A percentile compares a stretch with the other conserved stretches of the same genome.
Evolutionary conservation across 2,113 vertebrate genomes (phyloP).

Genomic region (Sinocyclocheilus anshuiensis): DNA sequence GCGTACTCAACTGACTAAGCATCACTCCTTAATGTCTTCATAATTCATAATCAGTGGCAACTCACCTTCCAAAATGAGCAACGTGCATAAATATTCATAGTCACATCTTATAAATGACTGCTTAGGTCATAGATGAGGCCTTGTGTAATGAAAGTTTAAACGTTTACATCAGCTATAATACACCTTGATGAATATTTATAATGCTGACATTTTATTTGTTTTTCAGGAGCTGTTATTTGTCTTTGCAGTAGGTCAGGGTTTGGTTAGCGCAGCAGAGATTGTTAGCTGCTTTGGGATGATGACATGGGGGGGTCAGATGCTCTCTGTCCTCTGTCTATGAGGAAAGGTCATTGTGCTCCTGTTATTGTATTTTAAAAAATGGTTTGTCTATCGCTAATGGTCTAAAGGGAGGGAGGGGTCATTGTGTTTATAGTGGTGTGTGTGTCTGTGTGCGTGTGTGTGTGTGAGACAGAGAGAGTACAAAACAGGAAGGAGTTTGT

Average conservation of each 20-base stretch:
- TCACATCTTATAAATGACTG: constrained; percentile 44
- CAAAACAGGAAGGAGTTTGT: not conserved
- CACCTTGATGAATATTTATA: constrained; percentile 52
- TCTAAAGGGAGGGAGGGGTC: not conserved
- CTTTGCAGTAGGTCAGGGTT: constrained; percentile 21
- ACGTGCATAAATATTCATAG: constrained; percentile 55
- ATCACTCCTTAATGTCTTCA: constrained; percentile 50
- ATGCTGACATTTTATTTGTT: constrained; percentile 43
- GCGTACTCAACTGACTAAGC: constrained; percentile 43
- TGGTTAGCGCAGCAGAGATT: not conserved
- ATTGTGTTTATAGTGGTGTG: not conserved
- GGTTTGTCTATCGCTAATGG: constrained; percentile 39
- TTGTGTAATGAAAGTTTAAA: constrained; percentile 47
- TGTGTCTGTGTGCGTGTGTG: not conserved
- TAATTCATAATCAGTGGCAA: constrained; percentile 53
- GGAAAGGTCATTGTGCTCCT: constrained; percentile 54
- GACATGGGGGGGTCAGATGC: not conserved
- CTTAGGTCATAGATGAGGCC: constrained; percentile 37
- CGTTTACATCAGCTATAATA: constrained; percentile 49
- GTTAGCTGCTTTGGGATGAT: constrained; percentile 1
- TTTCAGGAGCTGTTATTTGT: constrained; percentile 24
- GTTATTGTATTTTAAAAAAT: constrained; percentile 47
- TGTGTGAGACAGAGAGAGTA: not conserved
- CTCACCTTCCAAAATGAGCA: constrained; percentile 43
- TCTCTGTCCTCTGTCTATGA: constrained; percentile 21